Base-by-base conservation (phyloP, 2,113 vertebrate species). In the Tachysurus fulvidraco region DNA sequence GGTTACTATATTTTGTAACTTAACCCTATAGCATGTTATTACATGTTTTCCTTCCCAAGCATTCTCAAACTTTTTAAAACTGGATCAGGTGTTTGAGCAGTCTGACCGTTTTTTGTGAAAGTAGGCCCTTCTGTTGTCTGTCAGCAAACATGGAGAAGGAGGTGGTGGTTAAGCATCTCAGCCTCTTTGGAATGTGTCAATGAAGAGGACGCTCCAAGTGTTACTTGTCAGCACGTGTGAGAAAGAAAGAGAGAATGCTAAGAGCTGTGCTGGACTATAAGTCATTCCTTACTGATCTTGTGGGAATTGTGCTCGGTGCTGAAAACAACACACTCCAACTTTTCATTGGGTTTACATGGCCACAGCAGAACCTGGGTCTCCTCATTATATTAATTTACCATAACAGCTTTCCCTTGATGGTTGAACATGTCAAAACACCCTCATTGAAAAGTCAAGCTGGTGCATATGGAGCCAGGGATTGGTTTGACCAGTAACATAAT, bases 301-400 rank as follows among this genome's bases (percentile, higher is more conserved):
- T 82, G 92, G 92, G 91, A 92, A 88, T 12, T 89, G 89, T 82
- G 76, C 89, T 89, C 91, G 87, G 95, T 94, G 96, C 95, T 97
- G 95, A 96, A 96, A 90, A 96, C 94, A 91, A 93, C 91, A 91
- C 93, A 95, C 96, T 96, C 96, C 95, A 96, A 94, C 93, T 94
- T 96, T 95, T 96, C 95, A 95, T 92, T 95, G 93, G 94, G 93
- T 93, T 94, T 94, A 92, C 93, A 92, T 92, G 84, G 85, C 87
- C 91, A 84, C 83, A 86, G 89, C 59, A 91, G 93, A 92, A 91
- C 90, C 1, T n/a, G 91, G 83, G 94, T 95, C 95, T 95, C 95
- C 93, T 86, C 88, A 88, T 90, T 93, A 92, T 92, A 94, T 60
- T 41, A 60, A 12, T 30, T 81, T 36, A 19, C 30, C 55, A 80